A percentile compares a stretch with the other conserved stretches of the same genome.
phyloP scores from a whole-genome alignment of 2,888 invertebrate species.

The Ophonus ardosiacus region DNA sequence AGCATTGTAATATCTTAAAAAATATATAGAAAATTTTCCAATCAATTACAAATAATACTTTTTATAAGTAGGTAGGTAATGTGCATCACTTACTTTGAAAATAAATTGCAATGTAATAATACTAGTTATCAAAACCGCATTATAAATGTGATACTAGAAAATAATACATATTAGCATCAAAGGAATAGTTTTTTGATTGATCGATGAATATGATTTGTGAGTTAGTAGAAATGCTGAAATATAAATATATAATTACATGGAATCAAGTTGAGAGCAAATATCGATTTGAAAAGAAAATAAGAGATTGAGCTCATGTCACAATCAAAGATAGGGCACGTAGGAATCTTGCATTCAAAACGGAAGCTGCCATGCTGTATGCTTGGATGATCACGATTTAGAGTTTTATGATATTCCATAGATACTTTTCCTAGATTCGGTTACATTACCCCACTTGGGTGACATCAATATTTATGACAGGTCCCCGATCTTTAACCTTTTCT shows the following conservation, averaged over 20 bases:
- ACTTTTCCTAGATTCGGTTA: neutral
- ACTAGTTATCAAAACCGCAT: too few species aligned
- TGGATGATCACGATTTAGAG: neutral
- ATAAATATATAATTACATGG: neutral
- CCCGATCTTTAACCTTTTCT: neutral
- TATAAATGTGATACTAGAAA: too few species aligned
- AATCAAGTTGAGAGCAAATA: neutral
- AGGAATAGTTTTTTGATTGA: too few species aligned
- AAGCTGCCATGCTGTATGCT: neutral
- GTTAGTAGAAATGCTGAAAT: too few species aligned
- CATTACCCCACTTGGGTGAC: neutral
- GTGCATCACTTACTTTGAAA: too few species aligned
- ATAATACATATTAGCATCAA: too few species aligned
- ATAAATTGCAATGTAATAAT: too few species aligned
- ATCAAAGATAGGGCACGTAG: neutral
- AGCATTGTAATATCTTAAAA: too few species aligned
- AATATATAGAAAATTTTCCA: too few species aligned
- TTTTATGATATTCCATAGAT: neutral
- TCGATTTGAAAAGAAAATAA: neutral
- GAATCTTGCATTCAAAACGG: neutral
- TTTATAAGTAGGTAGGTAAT: too few species aligned
- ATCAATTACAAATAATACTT: too few species aligned
- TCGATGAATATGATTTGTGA: too few species aligned
- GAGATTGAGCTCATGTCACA: neutral
- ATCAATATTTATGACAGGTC: neutral